phyloP scores from a whole-genome alignment of 2,797 vertebrate species.

The Graptemys geographica region DNA sequence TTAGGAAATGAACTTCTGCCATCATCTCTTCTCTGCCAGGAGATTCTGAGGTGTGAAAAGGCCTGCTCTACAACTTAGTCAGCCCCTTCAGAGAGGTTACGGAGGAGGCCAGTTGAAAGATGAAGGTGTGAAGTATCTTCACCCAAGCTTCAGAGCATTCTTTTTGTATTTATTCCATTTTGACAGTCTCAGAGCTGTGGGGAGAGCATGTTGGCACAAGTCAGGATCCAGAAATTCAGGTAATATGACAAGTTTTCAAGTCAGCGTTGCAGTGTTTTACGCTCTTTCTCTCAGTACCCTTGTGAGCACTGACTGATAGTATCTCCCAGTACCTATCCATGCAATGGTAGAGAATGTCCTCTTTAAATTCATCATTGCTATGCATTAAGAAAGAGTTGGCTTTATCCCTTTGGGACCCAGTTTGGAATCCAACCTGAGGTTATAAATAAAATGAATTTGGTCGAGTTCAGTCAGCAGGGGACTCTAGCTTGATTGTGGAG shows the following conservation, averaged over 20 bases:
- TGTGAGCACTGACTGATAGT: background rate
- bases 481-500: rapidly evolving
- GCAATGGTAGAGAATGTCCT: background rate
- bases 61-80: background rate
- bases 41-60: background rate
- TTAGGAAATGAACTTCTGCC: background rate
- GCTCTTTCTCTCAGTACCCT: background rate
- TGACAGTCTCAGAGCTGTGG: background rate
- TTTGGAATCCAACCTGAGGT: background rate
- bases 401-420: background rate
- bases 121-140: background rate
- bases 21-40: background rate
- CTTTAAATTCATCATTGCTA: background rate
- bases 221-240: background rate
- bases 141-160: background rate
- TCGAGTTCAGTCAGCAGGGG: background rate
- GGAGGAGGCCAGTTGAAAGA: background rate
- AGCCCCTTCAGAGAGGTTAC: background rate
- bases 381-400: background rate
- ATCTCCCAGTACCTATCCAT: background rate
- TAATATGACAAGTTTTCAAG: background rate
- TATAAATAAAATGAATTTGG: background rate
- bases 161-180: background rate
- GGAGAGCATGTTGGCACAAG: background rate
- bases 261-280: background rate